Percentiles rank a stretch among this genome's conserved stretches.
Conservation (phyloP, 2,888 invertebrate genomes). For the Eledona agricola region DNA sequence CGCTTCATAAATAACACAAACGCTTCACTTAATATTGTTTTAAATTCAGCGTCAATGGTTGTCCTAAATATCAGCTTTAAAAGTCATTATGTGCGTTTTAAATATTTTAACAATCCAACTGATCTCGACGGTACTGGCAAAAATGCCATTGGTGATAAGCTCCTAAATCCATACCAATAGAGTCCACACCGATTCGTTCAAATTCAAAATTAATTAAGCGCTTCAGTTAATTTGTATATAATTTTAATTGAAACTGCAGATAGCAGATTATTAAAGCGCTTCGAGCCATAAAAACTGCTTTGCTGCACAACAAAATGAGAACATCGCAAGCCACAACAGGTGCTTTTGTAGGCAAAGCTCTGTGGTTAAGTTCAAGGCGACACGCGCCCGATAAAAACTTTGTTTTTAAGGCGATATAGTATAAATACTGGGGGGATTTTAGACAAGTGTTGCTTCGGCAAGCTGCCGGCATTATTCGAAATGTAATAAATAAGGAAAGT, state of each 20-base stretch:
- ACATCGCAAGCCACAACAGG: conserved; percentile 40
- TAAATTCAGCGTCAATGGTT: too few species aligned
- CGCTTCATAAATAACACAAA: too few species aligned
- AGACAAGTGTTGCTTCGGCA: conserved; percentile 26
- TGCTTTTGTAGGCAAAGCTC: conserved; percentile 41
- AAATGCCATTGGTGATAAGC: too few species aligned
- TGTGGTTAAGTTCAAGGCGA: conserved; percentile 41
- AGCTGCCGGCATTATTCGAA: conserved; percentile 15
- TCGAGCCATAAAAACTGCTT: conserved; percentile 26
- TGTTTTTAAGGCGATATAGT: conserved; percentile 35
- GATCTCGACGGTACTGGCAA: too few species aligned
- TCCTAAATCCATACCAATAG: too few species aligned
- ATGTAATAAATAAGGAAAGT: conserved; percentile 22
- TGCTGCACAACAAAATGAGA: conserved; percentile 36
- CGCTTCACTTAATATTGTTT: too few species aligned
- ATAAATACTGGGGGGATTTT: conserved; percentile 34
- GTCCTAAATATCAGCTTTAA: too few species aligned
- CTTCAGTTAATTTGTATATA: conserved; percentile 23
- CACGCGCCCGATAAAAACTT: conserved; percentile 40
- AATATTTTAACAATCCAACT: too few species aligned
- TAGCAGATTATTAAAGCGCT: conserved; percentile 14
- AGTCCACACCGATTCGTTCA: conserved; percentile 14
- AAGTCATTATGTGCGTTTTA: too few species aligned
- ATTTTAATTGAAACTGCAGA: conserved; percentile 26
- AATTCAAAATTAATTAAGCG: conserved; percentile 25